phyloP scores from a whole-genome alignment of 1,140 invertebrate genomes.

The Grapholita molesta region DNA sequence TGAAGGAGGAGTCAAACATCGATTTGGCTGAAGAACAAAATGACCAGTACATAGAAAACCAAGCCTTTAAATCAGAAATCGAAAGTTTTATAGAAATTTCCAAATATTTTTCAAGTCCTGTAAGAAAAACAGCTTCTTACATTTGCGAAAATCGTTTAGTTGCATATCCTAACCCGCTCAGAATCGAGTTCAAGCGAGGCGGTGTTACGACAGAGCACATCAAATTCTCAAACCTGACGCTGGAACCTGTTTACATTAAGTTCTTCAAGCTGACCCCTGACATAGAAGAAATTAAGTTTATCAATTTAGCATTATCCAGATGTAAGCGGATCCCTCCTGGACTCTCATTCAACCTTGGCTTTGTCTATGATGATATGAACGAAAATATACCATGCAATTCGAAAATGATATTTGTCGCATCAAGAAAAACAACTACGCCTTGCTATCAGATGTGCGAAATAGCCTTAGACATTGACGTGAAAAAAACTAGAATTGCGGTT shows the following conservation, averaged over 20 bases:
- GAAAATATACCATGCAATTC: constrained; percentile 44
- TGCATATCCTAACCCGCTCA: constrained; percentile 48
- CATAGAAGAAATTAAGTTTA: constrained; percentile 59
- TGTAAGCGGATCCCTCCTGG: constrained; percentile 60
- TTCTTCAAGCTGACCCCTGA: constrained; percentile 56
- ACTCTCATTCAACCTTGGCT: constrained; percentile 49
- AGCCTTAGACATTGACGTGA: constrained; percentile 45
- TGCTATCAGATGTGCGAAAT: constrained; percentile 68
- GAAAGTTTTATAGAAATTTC: constrained; percentile 62
- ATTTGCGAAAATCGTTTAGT: constrained; percentile 53
- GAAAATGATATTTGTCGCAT: constrained; percentile 60
- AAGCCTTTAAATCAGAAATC: constrained; percentile 47
- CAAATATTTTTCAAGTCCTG: constrained; percentile 63
- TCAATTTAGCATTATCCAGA: constrained; percentile 52
- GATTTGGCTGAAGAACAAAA: constrained; percentile 24
- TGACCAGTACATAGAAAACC: constrained; percentile 23
- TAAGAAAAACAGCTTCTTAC: constrained; percentile 60
- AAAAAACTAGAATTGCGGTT: constrained; percentile 37
- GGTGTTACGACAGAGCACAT: constrained; percentile 46
- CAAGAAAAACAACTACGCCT: constrained; percentile 54
- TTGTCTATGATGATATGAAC: constrained; percentile 55
- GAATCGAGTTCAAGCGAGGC: constrained; percentile 49
- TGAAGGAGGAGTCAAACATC: constrained; percentile 30
- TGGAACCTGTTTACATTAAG: constrained; percentile 54
- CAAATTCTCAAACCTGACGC: constrained; percentile 52